Evolutionary conservation across 2,888 invertebrate genomes (phyloP).

Genomic region (Sacculina carcini): DNA sequence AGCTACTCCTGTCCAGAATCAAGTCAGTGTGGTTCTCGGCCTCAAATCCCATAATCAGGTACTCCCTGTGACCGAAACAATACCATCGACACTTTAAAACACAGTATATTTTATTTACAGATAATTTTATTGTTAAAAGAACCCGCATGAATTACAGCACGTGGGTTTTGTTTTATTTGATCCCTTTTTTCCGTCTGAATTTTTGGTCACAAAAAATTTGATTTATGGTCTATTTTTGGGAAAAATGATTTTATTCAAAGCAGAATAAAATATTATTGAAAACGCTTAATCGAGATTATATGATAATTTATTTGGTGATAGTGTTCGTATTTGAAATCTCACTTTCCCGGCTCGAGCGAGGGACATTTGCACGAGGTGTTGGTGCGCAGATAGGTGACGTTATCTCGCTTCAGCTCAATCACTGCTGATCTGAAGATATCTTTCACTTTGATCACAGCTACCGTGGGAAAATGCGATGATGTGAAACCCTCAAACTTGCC

Average conservation of each 20-base stretch:
- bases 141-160: neutral
- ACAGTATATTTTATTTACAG: neutral
- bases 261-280: too few relatives aligned
- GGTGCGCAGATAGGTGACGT: neutral
- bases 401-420: neutral
- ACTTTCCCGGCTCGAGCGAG: neutral
- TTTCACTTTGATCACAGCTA: neutral
- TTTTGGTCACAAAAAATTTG: too few relatives aligned
- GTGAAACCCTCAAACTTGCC: neutral
- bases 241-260: too few relatives aligned
- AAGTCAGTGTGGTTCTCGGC: neutral
- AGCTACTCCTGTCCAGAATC: neutral
- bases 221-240: too few relatives aligned
- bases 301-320: too few relatives aligned
- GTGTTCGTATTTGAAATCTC: neutral
- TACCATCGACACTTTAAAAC: too few relatives aligned
- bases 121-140: too few relatives aligned
- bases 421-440: neutral
- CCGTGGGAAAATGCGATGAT: neutral
- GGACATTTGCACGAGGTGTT: constrained; percentile 2
- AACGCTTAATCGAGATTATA: too few relatives aligned
- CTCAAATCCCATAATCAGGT: neutral
- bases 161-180: neutral
- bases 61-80: neutral
- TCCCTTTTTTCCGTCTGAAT: too few relatives aligned